Conservation (phyloP, 2,797 vertebrate species). For the Spinibarbus caldwelli region DNA sequence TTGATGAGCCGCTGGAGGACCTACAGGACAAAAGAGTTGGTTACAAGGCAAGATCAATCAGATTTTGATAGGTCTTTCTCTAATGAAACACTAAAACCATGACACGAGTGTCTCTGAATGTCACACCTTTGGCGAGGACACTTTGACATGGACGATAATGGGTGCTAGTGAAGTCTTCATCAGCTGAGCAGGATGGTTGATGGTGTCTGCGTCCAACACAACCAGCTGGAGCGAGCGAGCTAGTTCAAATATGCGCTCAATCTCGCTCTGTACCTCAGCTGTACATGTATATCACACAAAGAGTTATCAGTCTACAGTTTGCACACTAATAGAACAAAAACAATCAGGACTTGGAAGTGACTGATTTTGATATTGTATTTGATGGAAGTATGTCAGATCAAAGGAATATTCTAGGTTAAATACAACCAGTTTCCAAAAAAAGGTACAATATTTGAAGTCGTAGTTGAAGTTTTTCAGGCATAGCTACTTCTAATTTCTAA, state of each 20-base stretch:
- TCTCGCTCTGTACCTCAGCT: conserved; percentile 98
- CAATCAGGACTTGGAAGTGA: conserved; percentile 2
- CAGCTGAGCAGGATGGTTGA: conserved; percentile 96
- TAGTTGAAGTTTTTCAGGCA: not conserved
- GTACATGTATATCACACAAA: conserved; percentile 32
- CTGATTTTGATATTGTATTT: not conserved
- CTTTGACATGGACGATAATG: conserved; percentile 97
- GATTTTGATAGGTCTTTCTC: not conserved
- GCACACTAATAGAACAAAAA: conserved; percentile 7
- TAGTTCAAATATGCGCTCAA: conserved; percentile 96
- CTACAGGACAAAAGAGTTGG: conserved; percentile 67
- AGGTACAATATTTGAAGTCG: not conserved
- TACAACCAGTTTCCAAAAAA: not conserved
- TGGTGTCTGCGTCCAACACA: conserved; percentile 95
- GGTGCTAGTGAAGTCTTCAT: conserved; percentile 97
- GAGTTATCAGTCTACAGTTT: conserved; percentile 15
- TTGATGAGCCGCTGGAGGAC: conserved; percentile 96
- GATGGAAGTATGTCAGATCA: not conserved
- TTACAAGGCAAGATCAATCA: conserved; percentile 5
- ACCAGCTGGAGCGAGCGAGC: conserved; percentile 95
- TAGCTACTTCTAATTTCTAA: not conserved
- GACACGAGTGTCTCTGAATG: not conserved
- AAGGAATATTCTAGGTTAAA: not conserved
- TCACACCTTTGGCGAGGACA: conserved; percentile 95
- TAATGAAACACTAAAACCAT: not conserved